Evolutionary conservation across 1,140 invertebrate genomes (phyloP).

Genomic region (Brachionus paranguensis): DNA sequence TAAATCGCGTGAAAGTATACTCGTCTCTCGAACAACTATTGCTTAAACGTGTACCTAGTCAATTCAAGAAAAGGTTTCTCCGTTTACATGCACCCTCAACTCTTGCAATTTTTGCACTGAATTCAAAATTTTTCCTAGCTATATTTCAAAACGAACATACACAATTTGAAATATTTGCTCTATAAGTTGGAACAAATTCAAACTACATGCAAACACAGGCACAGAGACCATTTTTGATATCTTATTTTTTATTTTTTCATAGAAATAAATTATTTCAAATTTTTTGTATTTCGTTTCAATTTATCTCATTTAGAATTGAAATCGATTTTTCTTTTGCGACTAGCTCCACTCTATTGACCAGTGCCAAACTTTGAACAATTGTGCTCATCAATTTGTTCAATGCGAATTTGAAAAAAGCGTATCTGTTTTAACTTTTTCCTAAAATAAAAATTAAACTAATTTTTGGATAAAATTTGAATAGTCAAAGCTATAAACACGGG

Average conservation of each 20-base stretch:
- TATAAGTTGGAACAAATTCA: neutral
- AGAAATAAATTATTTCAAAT: conserved; percentile 26
- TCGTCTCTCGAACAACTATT: neutral
- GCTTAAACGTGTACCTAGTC: neutral
- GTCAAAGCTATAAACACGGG: conserved; percentile 39
- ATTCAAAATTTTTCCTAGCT: neutral
- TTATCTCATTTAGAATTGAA: neutral
- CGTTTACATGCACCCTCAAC: neutral
- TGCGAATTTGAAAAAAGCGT: neutral
- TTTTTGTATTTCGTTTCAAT: neutral
- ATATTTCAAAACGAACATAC: neutral
- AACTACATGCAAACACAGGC: neutral
- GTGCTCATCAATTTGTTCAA: neutral
- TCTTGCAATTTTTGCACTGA: neutral
- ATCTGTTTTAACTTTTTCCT: neutral
- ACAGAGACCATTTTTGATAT: conserved; percentile 7
- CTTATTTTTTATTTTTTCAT: neutral
- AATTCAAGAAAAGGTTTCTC: neutral
- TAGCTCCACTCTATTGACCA: neutral
- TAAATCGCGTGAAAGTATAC: neutral
- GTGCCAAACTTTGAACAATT: neutral
- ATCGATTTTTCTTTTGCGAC: neutral
- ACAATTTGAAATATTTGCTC: neutral
- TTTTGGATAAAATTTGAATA: conserved; percentile 3
- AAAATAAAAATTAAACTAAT: neutral